Base-by-base conservation (phyloP, 2,797 vertebrate genomes). In the Lophotriccus pileatus region DNA sequence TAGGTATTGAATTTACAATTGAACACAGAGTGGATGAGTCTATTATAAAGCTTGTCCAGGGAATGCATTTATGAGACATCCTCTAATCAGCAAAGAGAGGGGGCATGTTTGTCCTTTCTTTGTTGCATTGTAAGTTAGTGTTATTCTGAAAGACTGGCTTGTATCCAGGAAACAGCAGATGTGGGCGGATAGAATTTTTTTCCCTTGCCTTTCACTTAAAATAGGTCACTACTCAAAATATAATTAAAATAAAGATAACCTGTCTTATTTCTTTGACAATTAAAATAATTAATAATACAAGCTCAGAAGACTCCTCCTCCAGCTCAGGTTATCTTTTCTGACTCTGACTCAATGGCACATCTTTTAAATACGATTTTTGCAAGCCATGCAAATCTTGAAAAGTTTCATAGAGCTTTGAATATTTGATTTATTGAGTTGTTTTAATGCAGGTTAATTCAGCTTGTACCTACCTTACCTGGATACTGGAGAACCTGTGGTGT, bases 1-100 rank as follows among this genome's bases (percentile, higher is more conserved):
- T 80, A 91, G 49, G 21, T 93, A 90, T 90, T 91, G 91, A 90
- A 96, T 97, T 97, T 96, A 90, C 95, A 96, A 88, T 79, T 84
- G 81, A 94, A 92, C 59, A 72, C 56, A 84, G 94, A 94, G 94
- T 93, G 73, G 84, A 92, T 77, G 83, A 96, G 81, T 95, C 89
- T 95, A 89, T 95, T 93, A 93, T 49, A 95, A 75, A 93, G 59
- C 79, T 92, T 89, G 62, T 95, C 79, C 64, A 59, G 78, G 69
- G 73, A 91, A 92, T 59, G 69, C 49, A 80, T 94, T 96, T 92
- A 87, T 85, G 83, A 96, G 84, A 91, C 59, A 70, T 76, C 19
- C 39, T 87, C 81, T 95, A 95, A 95, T 92, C 87, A 91, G 37
- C 46, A 92, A 84, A 89, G 73, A 95, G 47, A 90, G 24, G 30